Percentiles rank a stretch among this genome's conserved stretches.
Evolutionary conservation across 2,797 vertebrate genomes (phyloP).

Genomic region (Tiaroga cobitis): DNA sequence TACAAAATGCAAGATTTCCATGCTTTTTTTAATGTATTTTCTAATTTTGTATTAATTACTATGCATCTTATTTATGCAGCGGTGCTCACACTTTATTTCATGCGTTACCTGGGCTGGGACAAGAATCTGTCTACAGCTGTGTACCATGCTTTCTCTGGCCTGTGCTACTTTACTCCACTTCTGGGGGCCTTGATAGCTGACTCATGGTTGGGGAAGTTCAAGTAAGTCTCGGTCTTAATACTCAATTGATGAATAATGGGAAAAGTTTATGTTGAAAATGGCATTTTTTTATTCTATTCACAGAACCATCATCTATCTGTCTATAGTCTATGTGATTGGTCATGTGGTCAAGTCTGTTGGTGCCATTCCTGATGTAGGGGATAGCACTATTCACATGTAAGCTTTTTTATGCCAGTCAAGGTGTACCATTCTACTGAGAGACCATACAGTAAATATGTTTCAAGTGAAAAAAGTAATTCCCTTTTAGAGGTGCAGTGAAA

Average conservation of each 20-base stretch:
- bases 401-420: conserved; percentile 60
- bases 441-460: conserved; percentile 13
- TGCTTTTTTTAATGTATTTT: too few species aligned
- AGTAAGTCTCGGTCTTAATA: conserved; percentile 74
- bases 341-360: conserved; percentile 94
- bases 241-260: background rate
- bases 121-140: conserved; percentile 90
- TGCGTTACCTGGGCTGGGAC: conserved; percentile 91
- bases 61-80: conserved; percentile 72
- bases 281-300: conserved; percentile 26
- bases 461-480: conserved; percentile 12
- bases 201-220: conserved; percentile 96
- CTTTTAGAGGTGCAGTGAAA: background rate
- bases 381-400: conserved; percentile 85
- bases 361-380: conserved; percentile 88
- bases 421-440: background rate
- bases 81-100: conserved; percentile 92
- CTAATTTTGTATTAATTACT: background rate
- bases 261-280: background rate
- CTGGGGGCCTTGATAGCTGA: conserved; percentile 94
- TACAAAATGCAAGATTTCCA: too few species aligned
- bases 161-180: conserved; percentile 96
- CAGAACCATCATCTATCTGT: conserved; percentile 97
- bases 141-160: conserved; percentile 92
- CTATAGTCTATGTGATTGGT: conserved; percentile 91